A percentile compares a stretch with the other conserved stretches of the same genome.
phyloP scores from a whole-genome alignment of 2,797 vertebrate genomes.

The Phoeniculus purpureus region DNA sequence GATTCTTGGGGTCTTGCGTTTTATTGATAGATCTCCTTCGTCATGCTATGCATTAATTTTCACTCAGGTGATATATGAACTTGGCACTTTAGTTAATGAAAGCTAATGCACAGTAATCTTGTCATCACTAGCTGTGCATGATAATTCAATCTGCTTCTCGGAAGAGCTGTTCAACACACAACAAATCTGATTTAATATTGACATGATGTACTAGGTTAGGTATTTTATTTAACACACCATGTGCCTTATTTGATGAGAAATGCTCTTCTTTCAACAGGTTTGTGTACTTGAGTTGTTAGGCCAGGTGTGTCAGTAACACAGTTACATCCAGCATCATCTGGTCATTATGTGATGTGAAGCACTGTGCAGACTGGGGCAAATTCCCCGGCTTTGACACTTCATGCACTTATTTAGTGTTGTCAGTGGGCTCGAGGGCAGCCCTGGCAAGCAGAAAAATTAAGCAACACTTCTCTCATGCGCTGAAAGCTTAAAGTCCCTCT shows the following conservation, averaged over 20 bases:
- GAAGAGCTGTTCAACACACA: slow-evolving; percentile 44
- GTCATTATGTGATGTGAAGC: not conserved
- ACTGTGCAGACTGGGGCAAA: not conserved
- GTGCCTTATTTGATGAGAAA: slow-evolving; percentile 52
- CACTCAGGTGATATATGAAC: slow-evolving; percentile 56
- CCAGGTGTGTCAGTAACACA: not conserved
- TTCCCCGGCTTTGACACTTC: not conserved
- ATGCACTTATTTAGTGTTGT: not conserved
- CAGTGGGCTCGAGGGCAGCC: not conserved
- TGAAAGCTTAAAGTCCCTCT: not conserved
- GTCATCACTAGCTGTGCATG: slow-evolving; percentile 64
- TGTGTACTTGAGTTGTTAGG: not conserved
- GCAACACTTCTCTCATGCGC: not conserved
- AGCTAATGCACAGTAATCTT: slow-evolving; percentile 40
- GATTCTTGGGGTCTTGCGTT: slow-evolving; percentile 28
- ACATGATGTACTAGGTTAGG: slow-evolving; percentile 54
- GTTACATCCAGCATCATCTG: not conserved
- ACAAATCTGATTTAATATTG: slow-evolving; percentile 53
- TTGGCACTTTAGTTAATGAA: slow-evolving; percentile 42
- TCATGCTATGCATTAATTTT: slow-evolving; percentile 13
- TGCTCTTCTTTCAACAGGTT: slow-evolving; percentile 24
- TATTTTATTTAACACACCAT: slow-evolving; percentile 19
- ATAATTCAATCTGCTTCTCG: slow-evolving; percentile 45
- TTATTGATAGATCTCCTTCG: not conserved
- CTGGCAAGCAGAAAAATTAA: not conserved